Evolutionary conservation across 1,140 invertebrate genomes (phyloP).

Genomic region (Drosophila trapezifrons): DNA sequence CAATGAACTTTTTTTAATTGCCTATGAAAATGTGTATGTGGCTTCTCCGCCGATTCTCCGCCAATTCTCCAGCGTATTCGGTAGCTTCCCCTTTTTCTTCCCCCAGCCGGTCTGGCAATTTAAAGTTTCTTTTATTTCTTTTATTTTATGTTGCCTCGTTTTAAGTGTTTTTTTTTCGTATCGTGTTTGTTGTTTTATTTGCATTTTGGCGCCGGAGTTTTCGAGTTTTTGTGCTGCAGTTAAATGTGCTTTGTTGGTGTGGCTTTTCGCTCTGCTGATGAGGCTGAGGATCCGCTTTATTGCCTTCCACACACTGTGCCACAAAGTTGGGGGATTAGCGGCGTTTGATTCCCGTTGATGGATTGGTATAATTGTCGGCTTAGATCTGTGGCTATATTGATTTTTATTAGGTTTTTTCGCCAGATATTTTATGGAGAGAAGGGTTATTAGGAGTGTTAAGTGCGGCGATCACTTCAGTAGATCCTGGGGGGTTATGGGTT

Average conservation of each 20-base stretch:
- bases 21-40: conserved; percentile 67
- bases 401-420: neutral
- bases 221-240: conserved; percentile 25
- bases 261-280: conserved; percentile 20
- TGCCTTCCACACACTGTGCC: conserved; percentile 48
- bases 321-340: conserved; percentile 62
- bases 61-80: conserved; percentile 60
- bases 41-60: conserved; percentile 7
- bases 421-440: neutral
- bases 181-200: conserved; percentile 64
- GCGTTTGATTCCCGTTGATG: conserved; percentile 25
- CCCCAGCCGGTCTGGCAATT: conserved; percentile 30
- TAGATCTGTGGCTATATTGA: neutral
- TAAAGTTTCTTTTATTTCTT: conserved; percentile 60
- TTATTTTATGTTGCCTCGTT: conserved; percentile 35
- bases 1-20: conserved; percentile 82
- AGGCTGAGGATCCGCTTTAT: conserved; percentile 18
- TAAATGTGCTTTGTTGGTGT: conserved; percentile 22
- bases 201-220: conserved; percentile 72
- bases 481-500: no score
- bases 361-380: conserved; percentile 24
- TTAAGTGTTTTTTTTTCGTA: conserved; percentile 25
- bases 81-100: conserved; percentile 43
- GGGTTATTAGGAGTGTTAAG: neutral
- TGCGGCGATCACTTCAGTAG: no score